A percentile compares a stretch with the other conserved stretches of the same genome.
phyloP scores from a whole-genome alignment of 2,888 invertebrate species.

The Dione juno region DNA sequence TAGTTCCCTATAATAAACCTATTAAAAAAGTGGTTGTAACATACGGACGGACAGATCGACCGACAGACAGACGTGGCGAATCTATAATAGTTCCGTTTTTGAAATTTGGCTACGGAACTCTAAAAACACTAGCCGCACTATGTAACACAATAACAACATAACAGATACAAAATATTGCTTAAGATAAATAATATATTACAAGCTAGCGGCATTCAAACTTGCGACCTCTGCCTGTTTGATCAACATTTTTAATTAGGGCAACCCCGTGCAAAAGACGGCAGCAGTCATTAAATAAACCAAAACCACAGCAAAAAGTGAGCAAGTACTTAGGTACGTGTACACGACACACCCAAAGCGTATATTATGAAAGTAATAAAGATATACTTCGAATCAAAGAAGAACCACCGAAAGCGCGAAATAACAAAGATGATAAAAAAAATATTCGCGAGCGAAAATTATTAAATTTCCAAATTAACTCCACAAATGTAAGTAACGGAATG shows the following conservation, averaged over 20 bases:
- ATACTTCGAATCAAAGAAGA: slow-evolving; percentile 33
- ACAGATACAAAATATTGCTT: not conserved
- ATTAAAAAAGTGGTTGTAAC: too few species aligned
- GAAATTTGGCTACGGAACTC: too few species aligned
- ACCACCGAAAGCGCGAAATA: slow-evolving; percentile 24
- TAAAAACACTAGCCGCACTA: too few species aligned
- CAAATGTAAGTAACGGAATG: slow-evolving; percentile 14
- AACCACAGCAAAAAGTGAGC: not conserved
- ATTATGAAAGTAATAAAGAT: slow-evolving; percentile 34
- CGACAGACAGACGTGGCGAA: too few species aligned
- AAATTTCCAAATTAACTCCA: slow-evolving; percentile 14
- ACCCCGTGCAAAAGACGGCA: slow-evolving; percentile 10
- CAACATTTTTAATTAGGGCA: slow-evolving; percentile 12
- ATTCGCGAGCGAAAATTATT: slow-evolving; percentile 9
- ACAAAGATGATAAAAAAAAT: slow-evolving; percentile 25
- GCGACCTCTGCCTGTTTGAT: not conserved
- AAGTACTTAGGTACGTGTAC: slow-evolving; percentile 5
- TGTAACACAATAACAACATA: not conserved
- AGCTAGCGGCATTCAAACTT: not conserved
- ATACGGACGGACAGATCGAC: too few species aligned
- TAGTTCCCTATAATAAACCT: too few species aligned
- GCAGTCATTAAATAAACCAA: slow-evolving; percentile 22
- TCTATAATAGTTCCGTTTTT: too few species aligned
- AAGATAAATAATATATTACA: not conserved
- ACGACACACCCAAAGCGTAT: slow-evolving; percentile 25